Conservation (phyloP, 2,888 invertebrate genomes). For the Eumacrocentrus americanus region DNA sequence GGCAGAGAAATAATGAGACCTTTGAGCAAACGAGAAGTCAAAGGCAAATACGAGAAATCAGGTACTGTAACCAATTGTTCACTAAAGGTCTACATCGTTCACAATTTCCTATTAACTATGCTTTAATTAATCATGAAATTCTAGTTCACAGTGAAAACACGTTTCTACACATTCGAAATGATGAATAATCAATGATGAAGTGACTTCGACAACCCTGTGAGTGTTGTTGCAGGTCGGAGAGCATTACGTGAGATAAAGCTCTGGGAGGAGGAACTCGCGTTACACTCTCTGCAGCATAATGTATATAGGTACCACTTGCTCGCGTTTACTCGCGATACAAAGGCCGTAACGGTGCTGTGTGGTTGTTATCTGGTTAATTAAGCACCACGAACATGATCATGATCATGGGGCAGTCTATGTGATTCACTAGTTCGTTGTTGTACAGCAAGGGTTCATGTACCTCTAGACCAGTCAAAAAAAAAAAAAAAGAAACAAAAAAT, state of each 20-base stretch:
- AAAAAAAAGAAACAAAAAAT: constrained; percentile 22
- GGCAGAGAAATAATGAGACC: too few relatives aligned
- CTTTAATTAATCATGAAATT: too few relatives aligned
- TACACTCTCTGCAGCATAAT: neutral
- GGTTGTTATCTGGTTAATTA: constrained; percentile 33
- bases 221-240: neutral
- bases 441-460: neutral
- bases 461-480: neutral
- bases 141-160: too few relatives aligned
- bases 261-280: neutral
- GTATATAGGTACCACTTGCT: constrained; percentile 9
- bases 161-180: too few relatives aligned
- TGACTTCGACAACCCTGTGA: too few relatives aligned
- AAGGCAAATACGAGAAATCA: too few relatives aligned
- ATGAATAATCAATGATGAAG: too few relatives aligned
- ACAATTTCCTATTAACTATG: too few relatives aligned
- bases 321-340: constrained; percentile 6
- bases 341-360: constrained; percentile 7
- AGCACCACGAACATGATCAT: constrained; percentile 29
- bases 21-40: too few relatives aligned
- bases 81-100: too few relatives aligned
- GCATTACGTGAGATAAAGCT: constrained; percentile 1
- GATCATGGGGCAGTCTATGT: neutral
- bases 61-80: too few relatives aligned
- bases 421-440: neutral